Base-by-base conservation (phyloP, 2,888 invertebrate species). In the Loripinus fragilis region DNA sequence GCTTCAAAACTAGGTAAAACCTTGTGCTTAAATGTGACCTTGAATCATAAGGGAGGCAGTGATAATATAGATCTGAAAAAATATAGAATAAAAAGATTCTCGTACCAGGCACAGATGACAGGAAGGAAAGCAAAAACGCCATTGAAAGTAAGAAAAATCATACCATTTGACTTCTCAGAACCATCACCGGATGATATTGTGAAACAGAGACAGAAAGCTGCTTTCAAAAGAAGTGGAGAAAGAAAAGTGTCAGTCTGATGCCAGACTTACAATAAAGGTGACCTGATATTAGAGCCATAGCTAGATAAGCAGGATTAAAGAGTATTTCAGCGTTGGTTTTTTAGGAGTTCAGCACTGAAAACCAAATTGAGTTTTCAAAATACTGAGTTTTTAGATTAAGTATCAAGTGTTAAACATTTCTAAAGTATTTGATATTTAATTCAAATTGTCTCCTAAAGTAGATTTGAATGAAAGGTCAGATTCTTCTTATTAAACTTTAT, bases 111-210 rank as follows among this genome's bases (percentile, higher is more conserved):
- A 17, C 90, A 90, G 76, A 80, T 71, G 25, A 83, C 78, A 68
- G 64, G 71, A 25, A 35, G 73, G 10, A 71, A 71, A 23, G 55
- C 38, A 25, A 42, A 28, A 10, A 69, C 55, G 25, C 66, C 50
- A 50, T 41, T 60, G 15, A 41, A 78, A 20, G 8, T 76, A 52
- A 74, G 78, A 8, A 65, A 76, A n/a, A 80, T 90, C 15, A 71
- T 65, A 23, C 83, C 90, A 64, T 96, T 96, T 93, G 93, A 94
- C 81, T 96, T 96, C 92, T 93, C 94, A 41, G 94, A 94, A 52
- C 95, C 95, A 1, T 96, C 96, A 0, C 96, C 96, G 15, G 95
- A 96, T 93, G 95, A 95, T 90, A 86, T 94, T 73, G 94, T 95
- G 71, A 93, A 89, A 82, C 66, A 78, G n/a, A 90, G 83, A 74